Evolutionary conservation across 2,888 invertebrate species (phyloP), one percentile per base, ranked within the genome.

Genomic region (Nymphalis urticae): DNA sequence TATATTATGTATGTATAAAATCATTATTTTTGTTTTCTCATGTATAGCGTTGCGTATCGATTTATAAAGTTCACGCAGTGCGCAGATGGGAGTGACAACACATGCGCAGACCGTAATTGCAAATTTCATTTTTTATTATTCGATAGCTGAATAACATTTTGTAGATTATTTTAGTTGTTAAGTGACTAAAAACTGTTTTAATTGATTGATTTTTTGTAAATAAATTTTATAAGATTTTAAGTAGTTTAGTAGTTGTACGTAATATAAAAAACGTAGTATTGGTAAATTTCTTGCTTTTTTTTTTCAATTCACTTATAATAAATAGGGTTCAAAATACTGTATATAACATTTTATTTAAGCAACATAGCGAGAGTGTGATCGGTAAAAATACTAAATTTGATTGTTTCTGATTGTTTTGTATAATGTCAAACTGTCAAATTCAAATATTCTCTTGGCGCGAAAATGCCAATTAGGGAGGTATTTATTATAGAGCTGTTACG

Each of bases 21-120:
- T 17, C 5, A 27, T 6, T 17, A 27, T 2, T 27, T 27, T 27
- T 53, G 24, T 60, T 71, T 77, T 36, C 75, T 75, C 84, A n/a
- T 82, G 83, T 85, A 69, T 69, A 67, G 60, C 75, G 59, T 66
- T 69, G 54, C 58, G 63, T 83, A 89, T 89, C 80, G 90, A 90
- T 88, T 79, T 70, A 62, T 65, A 69, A 67, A 69, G 59, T 72
- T 67, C 70, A 76, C 76, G 75, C 78, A 80, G 73, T 86, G 86
- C 88, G 89, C 88, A 83, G 75, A 71, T 75, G 78, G 80, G 75
- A 79, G 79, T 78, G 78, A 71, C 70, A 66, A 80, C 80, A 84
- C 85, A 86, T 87, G 85, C 86, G 84, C 82, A 79, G 69, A 64
- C 67, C 67, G 68, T 42, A 56, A 67, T 48, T 36, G 21, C 21